phyloP scores from a whole-genome alignment of 1,140 invertebrate species.

The Brachionus calyciflorus region DNA sequence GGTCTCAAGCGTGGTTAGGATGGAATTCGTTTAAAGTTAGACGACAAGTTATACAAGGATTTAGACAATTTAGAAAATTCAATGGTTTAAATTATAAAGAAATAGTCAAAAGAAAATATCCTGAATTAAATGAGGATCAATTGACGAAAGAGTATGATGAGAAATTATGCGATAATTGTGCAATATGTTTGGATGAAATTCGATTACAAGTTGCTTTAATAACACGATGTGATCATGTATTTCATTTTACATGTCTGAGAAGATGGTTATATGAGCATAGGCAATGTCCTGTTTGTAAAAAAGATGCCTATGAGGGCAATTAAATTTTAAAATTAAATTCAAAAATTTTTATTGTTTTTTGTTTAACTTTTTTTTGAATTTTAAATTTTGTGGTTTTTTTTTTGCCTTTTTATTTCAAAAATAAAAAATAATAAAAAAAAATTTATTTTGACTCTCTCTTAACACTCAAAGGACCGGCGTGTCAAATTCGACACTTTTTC shows the following conservation, averaged over 20 bases:
- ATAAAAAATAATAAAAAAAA: too few species aligned
- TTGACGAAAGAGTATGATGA: constrained; percentile 49
- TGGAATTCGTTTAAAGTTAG: constrained; percentile 90
- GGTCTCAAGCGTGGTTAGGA: constrained; percentile 84
- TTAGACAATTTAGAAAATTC: constrained; percentile 82
- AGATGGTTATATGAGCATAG: constrained; percentile 89
- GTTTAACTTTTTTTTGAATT: neutral
- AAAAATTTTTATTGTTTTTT: neutral
- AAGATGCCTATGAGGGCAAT: constrained; percentile 52
- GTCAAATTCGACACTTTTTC: too few species aligned
- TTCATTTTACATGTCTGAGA: constrained; percentile 88
- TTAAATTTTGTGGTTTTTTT: too few species aligned
- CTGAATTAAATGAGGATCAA: neutral
- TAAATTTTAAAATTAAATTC: neutral
- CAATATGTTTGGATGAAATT: constrained; percentile 77
- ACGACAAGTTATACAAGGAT: constrained; percentile 80
- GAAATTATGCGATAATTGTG: constrained; percentile 82
- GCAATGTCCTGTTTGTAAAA: constrained; percentile 64
- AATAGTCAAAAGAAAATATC: constrained; percentile 17
- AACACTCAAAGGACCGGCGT: too few species aligned
- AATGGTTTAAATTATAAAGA: constrained; percentile 67
- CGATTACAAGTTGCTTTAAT: constrained; percentile 74
- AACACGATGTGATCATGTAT: constrained; percentile 86
- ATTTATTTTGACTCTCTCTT: too few species aligned
- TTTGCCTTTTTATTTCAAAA: too few species aligned